Conservation (phyloP, 2,888 invertebrate genomes). For the Colletes collaris region DNA sequence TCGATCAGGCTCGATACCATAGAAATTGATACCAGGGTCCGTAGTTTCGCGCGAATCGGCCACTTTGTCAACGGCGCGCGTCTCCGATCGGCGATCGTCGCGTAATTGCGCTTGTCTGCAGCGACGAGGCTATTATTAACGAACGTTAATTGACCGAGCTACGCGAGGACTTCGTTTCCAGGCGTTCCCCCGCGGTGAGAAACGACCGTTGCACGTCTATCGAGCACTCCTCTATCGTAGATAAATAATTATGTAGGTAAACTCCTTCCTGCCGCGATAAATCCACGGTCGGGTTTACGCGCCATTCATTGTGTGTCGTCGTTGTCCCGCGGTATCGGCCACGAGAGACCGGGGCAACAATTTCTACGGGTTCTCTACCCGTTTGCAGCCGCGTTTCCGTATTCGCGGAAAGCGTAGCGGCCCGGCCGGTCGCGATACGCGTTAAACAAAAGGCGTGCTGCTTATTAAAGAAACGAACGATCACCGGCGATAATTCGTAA, state of each 20-base stretch:
- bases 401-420: constrained; percentile 40
- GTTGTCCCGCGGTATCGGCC: constrained; percentile 25
- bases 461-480: constrained; percentile 61
- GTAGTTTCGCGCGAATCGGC: no score
- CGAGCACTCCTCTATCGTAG: constrained; percentile 29
- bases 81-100: constrained; percentile 15
- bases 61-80: no score
- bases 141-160: constrained; percentile 44
- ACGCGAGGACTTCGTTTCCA: background rate
- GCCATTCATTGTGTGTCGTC: constrained; percentile 47
- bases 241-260: constrained; percentile 57
- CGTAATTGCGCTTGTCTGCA: constrained; percentile 30
- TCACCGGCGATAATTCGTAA: constrained; percentile 59
- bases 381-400: constrained; percentile 45
- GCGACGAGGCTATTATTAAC: constrained; percentile 33
- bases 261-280: constrained; percentile 54
- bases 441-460: constrained; percentile 53
- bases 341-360: constrained; percentile 21
- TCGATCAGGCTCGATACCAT: constrained; percentile 50
- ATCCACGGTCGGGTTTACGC: constrained; percentile 21
- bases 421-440: constrained; percentile 16
- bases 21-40: constrained; percentile 58
- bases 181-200: constrained; percentile 8
- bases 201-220: constrained; percentile 10
- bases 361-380: constrained; percentile 4